phyloP scores from a whole-genome alignment of 1,140 invertebrate genomes.

The Conopomorpha cramerella region DNA sequence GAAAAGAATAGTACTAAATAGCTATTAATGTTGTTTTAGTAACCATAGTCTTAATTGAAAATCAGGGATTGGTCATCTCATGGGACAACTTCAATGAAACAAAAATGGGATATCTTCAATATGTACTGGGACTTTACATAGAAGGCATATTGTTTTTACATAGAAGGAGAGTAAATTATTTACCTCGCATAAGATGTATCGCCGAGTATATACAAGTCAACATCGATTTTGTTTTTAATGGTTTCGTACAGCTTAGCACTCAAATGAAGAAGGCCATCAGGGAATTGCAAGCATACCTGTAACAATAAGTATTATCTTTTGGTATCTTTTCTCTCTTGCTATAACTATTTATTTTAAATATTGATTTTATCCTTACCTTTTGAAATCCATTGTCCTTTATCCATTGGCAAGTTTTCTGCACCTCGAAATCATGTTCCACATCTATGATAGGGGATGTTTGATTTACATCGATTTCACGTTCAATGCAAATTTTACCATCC shows the following conservation, averaged over 20 bases:
- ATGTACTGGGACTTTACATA: no score
- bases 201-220: conserved; percentile 82
- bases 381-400: conserved; percentile 66
- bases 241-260: conserved; percentile 69
- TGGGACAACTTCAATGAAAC: no score
- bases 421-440: conserved; percentile 21
- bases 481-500: conserved; percentile 40
- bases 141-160: no score
- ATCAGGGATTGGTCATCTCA: no score
- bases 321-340: no score
- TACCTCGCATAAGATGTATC: conserved; percentile 93
- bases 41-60: no score
- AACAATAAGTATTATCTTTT: no score
- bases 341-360: no score
- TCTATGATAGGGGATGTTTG: conserved; percentile 14
- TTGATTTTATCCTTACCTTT: conserved; percentile 60
- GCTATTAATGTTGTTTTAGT: no score
- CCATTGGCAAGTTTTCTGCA: conserved; percentile 62
- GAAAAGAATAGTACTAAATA: no score
- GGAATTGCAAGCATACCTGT: conserved; percentile 87
- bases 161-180: no score
- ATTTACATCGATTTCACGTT: conserved; percentile 21
- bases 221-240: conserved; percentile 64
- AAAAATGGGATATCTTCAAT: no score
- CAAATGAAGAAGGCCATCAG: conserved; percentile 77